Evolutionary conservation across 2,888 invertebrate species (phyloP), one percentile per base, ranked within the genome.

Genomic region (Catotricha subobsoleta): DNA sequence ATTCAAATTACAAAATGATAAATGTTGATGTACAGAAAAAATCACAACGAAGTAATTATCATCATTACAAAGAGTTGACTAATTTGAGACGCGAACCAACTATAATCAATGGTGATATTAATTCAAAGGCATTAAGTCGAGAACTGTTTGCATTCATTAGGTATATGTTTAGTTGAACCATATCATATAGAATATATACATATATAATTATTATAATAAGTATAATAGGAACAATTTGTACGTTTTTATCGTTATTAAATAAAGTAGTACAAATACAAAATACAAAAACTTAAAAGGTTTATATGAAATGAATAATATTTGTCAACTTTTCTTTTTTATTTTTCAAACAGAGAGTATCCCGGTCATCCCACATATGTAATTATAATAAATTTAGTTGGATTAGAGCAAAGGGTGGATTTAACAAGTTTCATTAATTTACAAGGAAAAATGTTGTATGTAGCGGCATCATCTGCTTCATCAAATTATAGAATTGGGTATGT

Each of bases 1-100:
- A 75, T 44, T 55, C 66, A 0, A 73, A 79, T 52, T 79, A 70
- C 51, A 50, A 48, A 46, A 64, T 59, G 8, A 54, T 72, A 9
- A 81, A 81, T 55, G 64, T 73, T 25, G 65, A 58, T 31, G 63
- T 57, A 1, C 71, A 78, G 49, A 68, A 67, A 33, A 51, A 51
- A 1, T 62, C 65, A 3, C 43, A 46, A 0, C 57, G 63, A 3
- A 76, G 75, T 35, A 68, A 75, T 46, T 68, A 65, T 44, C 68
- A 69, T 43, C 62, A 75, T 0, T 77, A 73, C 49, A 70, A 72
- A 51, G 56, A 57, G 0, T 50, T 77, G 42, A 63, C 66, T 1
- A 50, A 54, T 2, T 55, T 74, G 1, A 69, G 74, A 37, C 59
- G 58, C 25, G 59, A 62, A 31, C 51, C 58, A 0, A 57, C 69